Conservation (phyloP, 2,888 invertebrate species). For the Andrena haemorrhoa region DNA sequence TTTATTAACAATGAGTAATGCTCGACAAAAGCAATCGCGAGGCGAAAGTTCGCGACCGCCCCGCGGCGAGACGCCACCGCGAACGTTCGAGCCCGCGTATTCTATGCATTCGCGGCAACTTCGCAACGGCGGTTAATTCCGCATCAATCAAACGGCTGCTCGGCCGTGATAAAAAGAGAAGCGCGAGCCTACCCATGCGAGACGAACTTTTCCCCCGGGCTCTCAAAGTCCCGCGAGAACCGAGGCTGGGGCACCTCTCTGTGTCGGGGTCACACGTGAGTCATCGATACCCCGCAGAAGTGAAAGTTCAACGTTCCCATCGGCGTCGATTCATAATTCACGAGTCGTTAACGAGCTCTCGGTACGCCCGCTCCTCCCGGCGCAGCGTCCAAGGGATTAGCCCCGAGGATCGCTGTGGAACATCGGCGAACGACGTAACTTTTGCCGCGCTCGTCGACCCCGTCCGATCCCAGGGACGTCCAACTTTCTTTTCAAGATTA, state of each 20-base stretch:
- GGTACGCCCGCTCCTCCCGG: not conserved
- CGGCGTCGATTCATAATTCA: slow-evolving; percentile 27
- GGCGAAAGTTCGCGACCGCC: not conserved
- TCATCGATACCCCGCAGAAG: not conserved
- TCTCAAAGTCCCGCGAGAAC: slow-evolving; percentile 5
- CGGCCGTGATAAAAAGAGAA: slow-evolving; percentile 4
- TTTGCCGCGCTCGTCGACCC: slow-evolving; percentile 26
- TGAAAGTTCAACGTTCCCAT: slow-evolving; percentile 23
- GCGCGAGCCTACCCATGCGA: not conserved
- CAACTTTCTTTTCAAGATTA: slow-evolving; percentile 53
- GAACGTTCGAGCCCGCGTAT: not conserved
- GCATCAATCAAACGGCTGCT: slow-evolving; percentile 39
- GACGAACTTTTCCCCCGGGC: not conserved
- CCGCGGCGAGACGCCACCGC: not conserved
- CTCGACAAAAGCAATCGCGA: not conserved
- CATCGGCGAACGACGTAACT: slow-evolving; percentile 36
- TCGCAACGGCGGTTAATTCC: slow-evolving; percentile 34
- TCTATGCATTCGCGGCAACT: slow-evolving; percentile 8
- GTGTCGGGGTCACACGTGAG: not conserved
- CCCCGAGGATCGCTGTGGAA: slow-evolving; percentile 4
- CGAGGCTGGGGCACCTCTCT: not conserved
- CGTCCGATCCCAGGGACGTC: slow-evolving; percentile 3
- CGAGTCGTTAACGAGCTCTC: slow-evolving; percentile 34
- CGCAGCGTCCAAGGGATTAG: not conserved
- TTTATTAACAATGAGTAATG: slow-evolving; percentile 20